Evolutionary conservation across 1,140 invertebrate species (phyloP), one percentile per base, ranked within the genome.

Genomic region (Polypedilum vanderplanki): DNA sequence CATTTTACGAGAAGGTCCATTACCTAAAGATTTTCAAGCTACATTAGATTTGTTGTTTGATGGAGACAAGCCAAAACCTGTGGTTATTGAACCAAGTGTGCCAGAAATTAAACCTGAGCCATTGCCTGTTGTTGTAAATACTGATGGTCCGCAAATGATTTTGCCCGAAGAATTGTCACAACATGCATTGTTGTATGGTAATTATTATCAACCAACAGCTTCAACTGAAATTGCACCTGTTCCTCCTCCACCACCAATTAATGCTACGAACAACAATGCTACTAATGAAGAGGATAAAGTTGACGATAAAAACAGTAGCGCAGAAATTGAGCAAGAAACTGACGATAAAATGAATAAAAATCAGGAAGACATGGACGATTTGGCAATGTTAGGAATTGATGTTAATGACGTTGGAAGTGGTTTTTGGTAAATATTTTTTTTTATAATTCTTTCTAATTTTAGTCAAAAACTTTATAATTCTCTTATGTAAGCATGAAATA

Each of bases 1-100:
- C 74, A 64, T 77, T 12, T 75, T 41, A 22, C 73, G 76, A 12
- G 79, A 78, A 73, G 79, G 81, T 46, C 83, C 83, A 5, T 77
- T 88, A 8, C 88, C 88, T 0, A 85, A 88, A 76, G 90, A 91
- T 82, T 83, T 91, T 73, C 89, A 90, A 77, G 89, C 89, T 70
- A 89, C 90, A 0, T 81, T 91, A 3, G 87, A 90, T 78, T 90
- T 91, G 7, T 90, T 91, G 75, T 91, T 90, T 76, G 89, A 89
- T 0, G 78, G 77, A 12, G 76, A 77, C 70, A 8, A 76, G 75
- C 64, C 76, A 77, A 9, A 76, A 40, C 20, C 77, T n/a, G 70
- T 20, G 1, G 40, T 75, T 33, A 40, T 73, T 73, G 65, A 70
- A 70, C 65, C 17, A 20, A 70, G 9, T 20, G 17, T 70, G 1